Base-by-base conservation (phyloP, 2,797 vertebrate species). In the Melanogrammus aeglefinus region DNA sequence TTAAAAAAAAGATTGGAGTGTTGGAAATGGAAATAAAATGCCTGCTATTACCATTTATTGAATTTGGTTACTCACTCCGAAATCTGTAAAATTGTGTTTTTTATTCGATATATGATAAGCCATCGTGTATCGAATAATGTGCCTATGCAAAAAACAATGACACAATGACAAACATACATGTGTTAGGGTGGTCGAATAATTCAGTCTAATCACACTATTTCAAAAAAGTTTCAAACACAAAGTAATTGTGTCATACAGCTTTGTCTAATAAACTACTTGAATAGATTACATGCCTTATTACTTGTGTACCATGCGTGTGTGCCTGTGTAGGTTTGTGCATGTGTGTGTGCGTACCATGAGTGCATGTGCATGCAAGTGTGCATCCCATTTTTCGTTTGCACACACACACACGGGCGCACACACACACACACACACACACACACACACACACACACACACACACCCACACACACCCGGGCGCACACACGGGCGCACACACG, bases 371-470 rank as follows among this genome's bases (percentile, higher is more conserved):
- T 47, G 44, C 44, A 47, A 16, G 44, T 47, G 13, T 47, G 44
- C 44, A 47, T 47, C 44, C 44, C 44, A 47, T 47, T 47, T 47
- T 57, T 57, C 51, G 21, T 57, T 57, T n/a, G 21, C 81, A 84
- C 85, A 86, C 82, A 80, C 77, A 83, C 81, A 84, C 85, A 87
- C 82, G 79, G n/a, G n/a, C n/a, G n/a, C n/a, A n/a, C n/a, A n/a
- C n/a, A n/a, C n/a, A n/a, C n/a, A n/a, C n/a, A n/a, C n/a, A n/a
- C n/a, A n/a, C n/a, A n/a, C n/a, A n/a, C n/a, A n/a, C n/a, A n/a
- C 85, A 87, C 82, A 80, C 77, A 83, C 81, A 84, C 85, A 87
- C 82, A 80, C 77, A 83, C 81, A 84, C 85, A 87, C 82, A 57
- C 51, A 57, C 21, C 6, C 51, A 57, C 21, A n/a, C 21, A 57